Base-by-base conservation (phyloP, 2,888 invertebrate species). In the Tipula confusa region DNA sequence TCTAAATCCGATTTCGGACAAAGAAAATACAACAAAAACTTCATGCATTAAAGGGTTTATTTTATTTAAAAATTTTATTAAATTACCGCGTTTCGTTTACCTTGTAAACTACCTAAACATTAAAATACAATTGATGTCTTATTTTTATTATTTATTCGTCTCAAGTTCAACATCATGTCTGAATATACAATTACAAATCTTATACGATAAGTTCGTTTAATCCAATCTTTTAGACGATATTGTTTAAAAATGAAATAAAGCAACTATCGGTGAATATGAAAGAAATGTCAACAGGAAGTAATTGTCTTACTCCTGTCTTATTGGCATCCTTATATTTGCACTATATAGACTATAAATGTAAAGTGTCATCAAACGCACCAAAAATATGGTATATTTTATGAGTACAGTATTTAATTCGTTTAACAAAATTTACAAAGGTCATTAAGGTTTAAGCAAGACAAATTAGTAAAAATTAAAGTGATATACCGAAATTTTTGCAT, bases 51-150 rank as follows among this genome's bases (percentile, higher is more conserved):
- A 24, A 64, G 64, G 64, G 64, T 64, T 64, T 64, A 0, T 9
- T 64, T n/a, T 64, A 64, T 11, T 43, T 43, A 64, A 33, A 9
- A 9, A 33, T 33, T 24, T 64, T 24, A 64, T 64, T 24, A 9
- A 64, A 24, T 64, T 24, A 64, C 9, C 64, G 33, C 11, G 24
- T 64, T 24, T 24, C 18, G 24, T 64, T 64, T 24, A 64, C 64
- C 64, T 64, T 64, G 64, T 64, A 64, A 64, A 24, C 64, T 24
- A 64, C 64, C 64, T 64, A 64, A 64, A 64, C 64, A 24, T 64
- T 7, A 64, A 64, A 64, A 64, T 64, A 64, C 24, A 64, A 64
- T 64, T 64, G 64, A 24, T 64, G 24, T 64, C 24, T 64, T 64
- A 43, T 43, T 43, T 43, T 43, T 43, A 43, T 15, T 64, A 43